Conservation (phyloP, 35 echinoderm and acorn worm species). For the Chiridota heheva region DNA sequence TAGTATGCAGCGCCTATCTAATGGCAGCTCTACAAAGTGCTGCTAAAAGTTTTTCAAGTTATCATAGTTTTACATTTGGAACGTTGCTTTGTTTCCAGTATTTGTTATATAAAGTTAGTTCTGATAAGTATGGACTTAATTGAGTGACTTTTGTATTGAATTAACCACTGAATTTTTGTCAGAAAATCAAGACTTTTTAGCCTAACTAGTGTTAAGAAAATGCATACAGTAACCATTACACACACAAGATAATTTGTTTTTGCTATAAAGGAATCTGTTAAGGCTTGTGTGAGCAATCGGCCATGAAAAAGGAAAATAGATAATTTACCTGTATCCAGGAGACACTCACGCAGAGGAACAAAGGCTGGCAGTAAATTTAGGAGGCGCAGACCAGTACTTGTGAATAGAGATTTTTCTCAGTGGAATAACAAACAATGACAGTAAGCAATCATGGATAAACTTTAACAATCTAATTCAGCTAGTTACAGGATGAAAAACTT, state of each 20-base stretch:
- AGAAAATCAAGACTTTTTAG: background rate
- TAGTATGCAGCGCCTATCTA: slow-evolving; percentile 19
- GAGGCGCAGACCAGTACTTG: slow-evolving; percentile 4
- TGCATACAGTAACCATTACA: background rate
- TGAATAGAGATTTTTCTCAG: background rate
- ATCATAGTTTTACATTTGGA: slow-evolving; percentile 26
- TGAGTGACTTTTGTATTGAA: slow-evolving; percentile 8
- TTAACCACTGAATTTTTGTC: background rate
- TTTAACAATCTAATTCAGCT: slow-evolving; percentile 15
- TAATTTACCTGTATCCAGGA: background rate
- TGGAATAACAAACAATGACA: background rate
- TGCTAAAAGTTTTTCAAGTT: background rate
- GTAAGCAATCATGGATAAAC: slow-evolving; percentile 1
- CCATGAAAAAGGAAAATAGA: slow-evolving; percentile 36
- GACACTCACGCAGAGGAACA: slow-evolving; percentile 27
- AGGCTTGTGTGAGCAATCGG: slow-evolving; percentile 6
- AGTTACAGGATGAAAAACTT: background rate
- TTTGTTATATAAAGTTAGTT: slow-evolving; percentile 2
- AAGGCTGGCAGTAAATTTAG: slow-evolving; percentile 10
- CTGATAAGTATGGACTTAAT: background rate
- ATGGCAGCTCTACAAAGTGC: slow-evolving; percentile 26
- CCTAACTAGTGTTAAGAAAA: slow-evolving; percentile 41
- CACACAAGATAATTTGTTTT: slow-evolving; percentile 14
- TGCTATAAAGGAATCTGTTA: slow-evolving; percentile 17
- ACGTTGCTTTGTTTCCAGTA: slow-evolving; percentile 14